Evolutionary conservation across 2,797 vertebrate genomes (phyloP), one percentile per base, ranked within the genome.

Genomic region (Peromyscus aztecus): DNA sequence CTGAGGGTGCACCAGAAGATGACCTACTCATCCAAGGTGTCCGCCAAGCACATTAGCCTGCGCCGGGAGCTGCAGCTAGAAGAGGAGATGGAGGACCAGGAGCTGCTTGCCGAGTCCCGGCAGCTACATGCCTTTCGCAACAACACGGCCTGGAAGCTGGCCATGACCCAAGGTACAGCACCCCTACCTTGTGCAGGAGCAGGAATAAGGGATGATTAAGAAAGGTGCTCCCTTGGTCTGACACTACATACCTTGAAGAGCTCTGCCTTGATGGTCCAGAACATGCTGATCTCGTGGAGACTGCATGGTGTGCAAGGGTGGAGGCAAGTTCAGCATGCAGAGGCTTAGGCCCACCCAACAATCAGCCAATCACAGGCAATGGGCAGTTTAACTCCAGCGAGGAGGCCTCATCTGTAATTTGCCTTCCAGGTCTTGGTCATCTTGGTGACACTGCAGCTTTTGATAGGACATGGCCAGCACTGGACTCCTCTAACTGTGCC

Each of bases 1-100:
- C 94, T 99, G 97, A 99, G 98, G 71, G 98, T 99, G 94, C 97
- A 99, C 1, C 98, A 99, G 98, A 99, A 99, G 98, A 98, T 96
- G 4, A 98, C 99, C 40, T 97, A 98, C 59, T 85, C 98, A 0
- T 97, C 98, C 11, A 98, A 92, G n/a, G 16, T 92, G 57, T 49
- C 27, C 0, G 67, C 97, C 85, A 92, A 87, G 91, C 81, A 78
- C 37, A 80, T 6, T 13, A 76, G 90, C 87, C 24, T 98, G 23
- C 90, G 81, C 21, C 90, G 91, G 0, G 46, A 98, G 97, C 87
- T 98, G 80, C 93, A 94, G 96, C 80, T 76, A 24, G 94, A 96
- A 52, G 98, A 97, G 0, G 16, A 94, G 55, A 0, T 4, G 0
- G 76, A 92, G 2, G 95, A 96, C 2, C 24, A 12, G 40, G 85